A percentile compares a stretch with the other conserved stretches of the same genome.
These are phyloP conservation scores for Triplophysa tibetana DNA, from an alignment of 2,113 vertebrate species.

Conservation along the genomic window DNA sequence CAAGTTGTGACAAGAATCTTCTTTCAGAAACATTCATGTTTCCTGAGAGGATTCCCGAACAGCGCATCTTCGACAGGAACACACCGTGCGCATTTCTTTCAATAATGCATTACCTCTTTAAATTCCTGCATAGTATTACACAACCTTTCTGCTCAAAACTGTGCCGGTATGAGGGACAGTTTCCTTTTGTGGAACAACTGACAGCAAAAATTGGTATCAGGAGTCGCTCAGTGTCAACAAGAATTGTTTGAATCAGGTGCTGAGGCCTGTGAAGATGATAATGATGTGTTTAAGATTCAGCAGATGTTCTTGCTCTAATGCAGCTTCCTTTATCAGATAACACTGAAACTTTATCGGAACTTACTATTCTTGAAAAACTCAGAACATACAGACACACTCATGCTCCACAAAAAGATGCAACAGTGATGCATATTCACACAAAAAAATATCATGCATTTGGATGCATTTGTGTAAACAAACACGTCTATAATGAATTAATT, in stretches of 20 bases:
- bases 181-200: neutral
- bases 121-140: constrained; percentile 46
- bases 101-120: constrained; percentile 49
- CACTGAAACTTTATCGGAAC: constrained; percentile 15
- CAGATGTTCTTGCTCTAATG: constrained; percentile 41
- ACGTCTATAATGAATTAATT: neutral
- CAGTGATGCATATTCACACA: constrained; percentile 7
- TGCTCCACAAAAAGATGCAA: no score
- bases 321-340: constrained; percentile 27
- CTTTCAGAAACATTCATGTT: neutral
- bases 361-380: neutral
- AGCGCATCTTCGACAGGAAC: neutral
- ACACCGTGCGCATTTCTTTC: constrained; percentile 1
- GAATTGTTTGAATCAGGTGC: constrained; percentile 8
- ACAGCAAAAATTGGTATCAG: neutral
- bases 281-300: constrained; percentile 16
- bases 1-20: neutral
- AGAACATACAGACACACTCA: neutral
- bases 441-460: neutral
- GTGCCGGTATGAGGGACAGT: neutral
- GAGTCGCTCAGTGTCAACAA: neutral
- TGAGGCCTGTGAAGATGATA: constrained; percentile 18
- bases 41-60: constrained; percentile 15
- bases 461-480: neutral
- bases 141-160: constrained; percentile 26